Evolutionary conservation across 2,797 vertebrate species (phyloP).

Genomic region (Orestias chungarensis): DNA sequence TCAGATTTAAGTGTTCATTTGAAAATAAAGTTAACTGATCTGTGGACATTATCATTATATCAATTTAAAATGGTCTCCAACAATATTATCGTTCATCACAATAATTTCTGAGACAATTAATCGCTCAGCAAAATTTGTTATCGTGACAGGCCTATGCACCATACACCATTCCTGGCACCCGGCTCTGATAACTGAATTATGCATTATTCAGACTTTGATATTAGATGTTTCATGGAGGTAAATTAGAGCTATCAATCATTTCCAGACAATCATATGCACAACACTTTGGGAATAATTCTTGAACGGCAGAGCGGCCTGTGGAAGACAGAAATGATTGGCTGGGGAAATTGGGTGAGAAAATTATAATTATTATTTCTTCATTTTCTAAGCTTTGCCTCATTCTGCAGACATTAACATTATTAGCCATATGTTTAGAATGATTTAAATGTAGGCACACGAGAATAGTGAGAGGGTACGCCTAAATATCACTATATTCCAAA

Average conservation of each 20-base stretch:
- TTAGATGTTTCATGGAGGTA: constrained; percentile 71
- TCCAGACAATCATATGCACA: constrained; percentile 60
- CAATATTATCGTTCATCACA: too few species aligned
- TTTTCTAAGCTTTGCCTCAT: constrained; percentile 59
- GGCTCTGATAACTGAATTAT: constrained; percentile 65
- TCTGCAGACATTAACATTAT: constrained; percentile 70
- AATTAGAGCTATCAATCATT: constrained; percentile 82
- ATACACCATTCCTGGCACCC: constrained; percentile 30
- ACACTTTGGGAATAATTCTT: constrained; percentile 68
- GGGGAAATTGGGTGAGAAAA: constrained; percentile 73
- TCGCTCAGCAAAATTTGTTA: too few species aligned
- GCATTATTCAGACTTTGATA: constrained; percentile 80
- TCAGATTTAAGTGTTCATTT: too few species aligned
- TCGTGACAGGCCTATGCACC: too few species aligned
- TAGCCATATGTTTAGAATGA: constrained; percentile 59
- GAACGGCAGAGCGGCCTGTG: constrained; percentile 58
- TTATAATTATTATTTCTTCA: constrained; percentile 70
- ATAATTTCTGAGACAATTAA: too few species aligned
- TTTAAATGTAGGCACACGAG: constrained; percentile 47
- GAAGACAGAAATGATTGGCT: constrained; percentile 63
- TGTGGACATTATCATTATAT: too few species aligned
- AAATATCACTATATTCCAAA: constrained; percentile 40
- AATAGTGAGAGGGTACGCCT: constrained; percentile 39
- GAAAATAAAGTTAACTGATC: too few species aligned
- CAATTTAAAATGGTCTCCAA: too few species aligned